Percentiles rank a stretch among this genome's conserved stretches.
phyloP scores from a whole-genome alignment of 92 coral and sea anemone genomes.

The Heteractis magnifica region DNA sequence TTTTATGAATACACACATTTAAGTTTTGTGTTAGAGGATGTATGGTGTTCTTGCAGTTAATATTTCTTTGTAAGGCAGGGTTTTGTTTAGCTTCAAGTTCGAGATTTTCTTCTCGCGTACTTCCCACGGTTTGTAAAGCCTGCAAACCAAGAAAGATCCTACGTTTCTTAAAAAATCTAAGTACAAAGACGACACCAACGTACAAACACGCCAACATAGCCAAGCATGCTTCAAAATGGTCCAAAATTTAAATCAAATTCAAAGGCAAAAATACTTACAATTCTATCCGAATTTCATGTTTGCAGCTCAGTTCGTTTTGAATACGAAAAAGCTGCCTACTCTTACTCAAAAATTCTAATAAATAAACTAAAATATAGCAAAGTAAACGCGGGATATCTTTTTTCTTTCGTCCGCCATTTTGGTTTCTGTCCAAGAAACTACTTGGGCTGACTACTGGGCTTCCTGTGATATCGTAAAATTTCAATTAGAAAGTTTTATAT shows the following conservation, averaged over 20 bases:
- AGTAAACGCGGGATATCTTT: neutral
- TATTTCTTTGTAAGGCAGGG: neutral
- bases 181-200: neutral
- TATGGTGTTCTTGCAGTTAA: neutral
- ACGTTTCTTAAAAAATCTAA: neutral
- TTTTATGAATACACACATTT: neutral
- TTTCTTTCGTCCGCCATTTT: neutral
- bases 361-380: no score
- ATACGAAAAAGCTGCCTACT: neutral
- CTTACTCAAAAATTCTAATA: no score
- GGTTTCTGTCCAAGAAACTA: neutral
- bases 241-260: neutral
- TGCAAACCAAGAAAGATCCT: conserved; percentile 4
- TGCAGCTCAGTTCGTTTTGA: neutral
- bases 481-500: no score
- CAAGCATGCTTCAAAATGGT: neutral
- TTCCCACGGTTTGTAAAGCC: conserved; percentile 1
- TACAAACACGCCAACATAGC: neutral
- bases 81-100: conserved; percentile 1
- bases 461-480: neutral
- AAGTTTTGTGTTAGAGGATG: conserved; percentile 3
- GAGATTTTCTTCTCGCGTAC: neutral
- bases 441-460: neutral
- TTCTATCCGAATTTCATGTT: neutral
- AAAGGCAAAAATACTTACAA: neutral